A percentile compares a stretch with the other conserved stretches of the same genome.
Evolutionary conservation across 1,140 invertebrate genomes (phyloP).

Genomic region (Stenopsyche tienmushanensis): DNA sequence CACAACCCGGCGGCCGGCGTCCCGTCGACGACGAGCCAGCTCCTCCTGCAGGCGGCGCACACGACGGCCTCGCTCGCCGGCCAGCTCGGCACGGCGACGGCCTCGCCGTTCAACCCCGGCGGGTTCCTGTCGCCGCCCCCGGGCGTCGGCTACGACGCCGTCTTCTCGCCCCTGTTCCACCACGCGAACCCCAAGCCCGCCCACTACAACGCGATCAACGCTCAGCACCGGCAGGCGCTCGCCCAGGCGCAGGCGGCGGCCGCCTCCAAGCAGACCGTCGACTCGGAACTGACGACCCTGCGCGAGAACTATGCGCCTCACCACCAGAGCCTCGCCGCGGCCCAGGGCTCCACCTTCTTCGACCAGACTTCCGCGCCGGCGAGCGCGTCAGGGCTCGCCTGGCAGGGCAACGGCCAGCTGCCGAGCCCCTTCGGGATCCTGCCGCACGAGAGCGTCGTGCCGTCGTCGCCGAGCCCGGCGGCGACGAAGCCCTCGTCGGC

Average conservation of each 20-base stretch:
- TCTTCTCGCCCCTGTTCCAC: conserved; percentile 72
- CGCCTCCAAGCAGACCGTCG: conserved; percentile 59
- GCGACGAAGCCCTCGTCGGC: conserved; percentile 56
- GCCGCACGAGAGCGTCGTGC: conserved; percentile 73
- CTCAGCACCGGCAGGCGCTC: conserved; percentile 60
- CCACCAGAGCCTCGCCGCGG: conserved; percentile 55
- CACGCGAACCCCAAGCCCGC: conserved; percentile 65
- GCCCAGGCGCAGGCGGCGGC: conserved; percentile 55
- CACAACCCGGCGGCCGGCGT: conserved; percentile 51
- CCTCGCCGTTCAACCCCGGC: conserved; percentile 67
- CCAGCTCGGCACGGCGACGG: conserved; percentile 57
- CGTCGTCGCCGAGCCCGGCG: conserved; percentile 63
- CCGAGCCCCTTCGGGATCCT: conserved; percentile 74
- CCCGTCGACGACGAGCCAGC: conserved; percentile 62
- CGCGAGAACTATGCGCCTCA: conserved; percentile 59
- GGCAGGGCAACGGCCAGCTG: conserved; percentile 67
- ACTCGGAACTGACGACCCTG: conserved; percentile 59
- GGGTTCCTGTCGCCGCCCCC: conserved; percentile 68
- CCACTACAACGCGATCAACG: conserved; percentile 61
- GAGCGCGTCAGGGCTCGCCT: conserved; percentile 56
- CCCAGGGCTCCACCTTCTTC: conserved; percentile 61
- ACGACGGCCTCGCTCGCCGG: conserved; percentile 62
- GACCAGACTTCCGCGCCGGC: conserved; percentile 60
- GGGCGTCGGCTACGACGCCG: conserved; percentile 68
- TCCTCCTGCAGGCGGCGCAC: conserved; percentile 63